Evolutionary conservation across 2,113 vertebrate species (phyloP).

Genomic region (Lethenteron reissneri): DNA sequence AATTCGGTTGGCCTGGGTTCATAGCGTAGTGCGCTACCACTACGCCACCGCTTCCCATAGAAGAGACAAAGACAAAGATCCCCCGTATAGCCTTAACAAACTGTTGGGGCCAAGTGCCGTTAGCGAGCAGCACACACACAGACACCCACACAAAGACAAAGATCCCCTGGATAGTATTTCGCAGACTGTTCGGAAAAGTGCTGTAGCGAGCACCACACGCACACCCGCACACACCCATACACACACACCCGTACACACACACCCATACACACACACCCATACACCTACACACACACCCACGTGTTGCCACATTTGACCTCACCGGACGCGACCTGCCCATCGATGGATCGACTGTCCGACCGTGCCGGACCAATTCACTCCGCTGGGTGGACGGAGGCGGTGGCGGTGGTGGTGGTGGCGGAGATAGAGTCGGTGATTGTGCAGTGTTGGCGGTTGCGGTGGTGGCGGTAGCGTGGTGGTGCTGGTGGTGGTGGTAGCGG

Average conservation of each 20-base stretch:
- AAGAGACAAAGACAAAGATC: slow-evolving; percentile 33
- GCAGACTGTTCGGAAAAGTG: neutral
- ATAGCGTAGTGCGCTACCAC: too few species aligned
- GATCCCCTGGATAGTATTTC: neutral
- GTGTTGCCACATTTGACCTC: neutral
- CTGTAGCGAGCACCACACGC: slow-evolving; percentile 7
- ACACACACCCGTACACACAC: neutral
- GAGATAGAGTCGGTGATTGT: neutral
- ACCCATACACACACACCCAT: neutral
- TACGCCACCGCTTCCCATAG: slow-evolving; percentile 56
- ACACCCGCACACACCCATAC: neutral
- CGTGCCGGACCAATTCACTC: neutral
- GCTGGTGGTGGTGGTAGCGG: too few species aligned
- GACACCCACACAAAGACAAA: slow-evolving; percentile 1
- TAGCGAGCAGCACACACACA: slow-evolving; percentile 8
- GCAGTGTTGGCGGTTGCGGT: too few species aligned
- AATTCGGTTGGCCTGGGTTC: too few species aligned
- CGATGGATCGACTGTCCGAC: too few species aligned
- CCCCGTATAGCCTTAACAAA: slow-evolving; percentile 37
- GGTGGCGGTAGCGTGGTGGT: too few species aligned
- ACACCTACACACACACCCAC: neutral
- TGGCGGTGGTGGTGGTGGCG: too few species aligned
- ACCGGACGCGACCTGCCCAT: neutral
- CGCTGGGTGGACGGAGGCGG: neutral
- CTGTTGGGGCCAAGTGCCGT: slow-evolving; percentile 8